Conservation (phyloP, 1,140 invertebrate genomes). For the Babylonia areolata region DNA sequence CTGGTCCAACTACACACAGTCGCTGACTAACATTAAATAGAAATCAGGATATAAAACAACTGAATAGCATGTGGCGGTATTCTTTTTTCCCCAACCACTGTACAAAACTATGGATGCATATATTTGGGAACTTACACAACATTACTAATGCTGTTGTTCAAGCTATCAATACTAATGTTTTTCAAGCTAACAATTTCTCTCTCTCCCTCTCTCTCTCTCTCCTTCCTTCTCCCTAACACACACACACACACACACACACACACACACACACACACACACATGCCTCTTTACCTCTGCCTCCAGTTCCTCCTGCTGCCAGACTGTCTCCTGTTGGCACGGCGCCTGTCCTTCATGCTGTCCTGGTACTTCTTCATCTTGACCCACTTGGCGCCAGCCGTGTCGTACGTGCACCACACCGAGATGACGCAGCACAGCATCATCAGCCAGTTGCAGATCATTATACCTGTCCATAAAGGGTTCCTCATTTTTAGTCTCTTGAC, state of each 20-base stretch:
- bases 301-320: slow-evolving; percentile 91
- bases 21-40: too few species aligned
- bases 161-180: too few species aligned
- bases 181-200: too few species aligned
- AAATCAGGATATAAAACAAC: too few species aligned
- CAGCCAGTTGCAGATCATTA: slow-evolving; percentile 88
- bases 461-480: slow-evolving; percentile 79
- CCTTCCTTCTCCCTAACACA: not conserved
- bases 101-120: too few species aligned
- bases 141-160: too few species aligned
- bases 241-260: slow-evolving; percentile 1
- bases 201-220: too few species aligned
- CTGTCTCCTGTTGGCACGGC: slow-evolving; percentile 84
- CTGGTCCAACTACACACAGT: too few species aligned
- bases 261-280: not conserved
- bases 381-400: slow-evolving; percentile 92
- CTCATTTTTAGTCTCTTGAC: not conserved
- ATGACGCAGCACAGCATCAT: slow-evolving; percentile 85
- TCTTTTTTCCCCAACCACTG: too few species aligned
- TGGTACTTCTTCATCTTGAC: slow-evolving; percentile 95
- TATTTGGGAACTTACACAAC: too few species aligned
- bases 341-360: slow-evolving; percentile 85
- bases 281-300: slow-evolving; percentile 84
- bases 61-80: too few species aligned
- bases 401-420: slow-evolving; percentile 92